Conservation (phyloP, 1,140 invertebrate species). For the Leptonema lineaticorne region DNA sequence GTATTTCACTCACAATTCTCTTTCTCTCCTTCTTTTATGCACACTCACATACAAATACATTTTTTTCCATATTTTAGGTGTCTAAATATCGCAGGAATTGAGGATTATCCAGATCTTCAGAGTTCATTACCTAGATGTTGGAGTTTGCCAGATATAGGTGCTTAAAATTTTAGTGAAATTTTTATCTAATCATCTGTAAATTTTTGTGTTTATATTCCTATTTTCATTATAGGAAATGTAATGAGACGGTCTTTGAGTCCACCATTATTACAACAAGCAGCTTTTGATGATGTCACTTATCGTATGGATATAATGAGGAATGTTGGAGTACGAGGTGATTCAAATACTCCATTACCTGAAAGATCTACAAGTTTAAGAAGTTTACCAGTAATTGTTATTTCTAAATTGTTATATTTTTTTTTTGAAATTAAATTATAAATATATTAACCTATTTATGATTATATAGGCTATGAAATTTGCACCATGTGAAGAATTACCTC, state of each 20-base stretch:
- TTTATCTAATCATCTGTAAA: background rate
- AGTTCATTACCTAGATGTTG: conserved; percentile 70
- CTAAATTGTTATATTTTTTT: conserved; percentile 42
- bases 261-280: conserved; percentile 77
- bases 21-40: too few relatives aligned
- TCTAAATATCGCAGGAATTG: conserved; percentile 67
- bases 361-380: conserved; percentile 35
- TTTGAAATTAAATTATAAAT: background rate
- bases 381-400: conserved; percentile 31
- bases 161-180: conserved; percentile 41
- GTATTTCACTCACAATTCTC: background rate
- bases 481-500: conserved; percentile 38
- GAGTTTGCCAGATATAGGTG: conserved; percentile 69
- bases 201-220: background rate
- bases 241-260: conserved; percentile 59
- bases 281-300: conserved; percentile 80
- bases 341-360: conserved; percentile 18
- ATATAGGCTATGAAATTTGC: conserved; percentile 36
- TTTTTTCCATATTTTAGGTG: conserved; percentile 45
- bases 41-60: background rate
- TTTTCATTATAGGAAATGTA: conserved; percentile 31
- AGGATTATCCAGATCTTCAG: conserved; percentile 68
- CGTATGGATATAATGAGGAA: conserved; percentile 82
- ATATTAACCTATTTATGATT: conserved; percentile 36
- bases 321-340: conserved; percentile 55